These are phyloP conservation scores for Pristionchus entomophagus DNA, from an alignment of 2,888 invertebrate species.

Conservation along the genomic window DNA sequence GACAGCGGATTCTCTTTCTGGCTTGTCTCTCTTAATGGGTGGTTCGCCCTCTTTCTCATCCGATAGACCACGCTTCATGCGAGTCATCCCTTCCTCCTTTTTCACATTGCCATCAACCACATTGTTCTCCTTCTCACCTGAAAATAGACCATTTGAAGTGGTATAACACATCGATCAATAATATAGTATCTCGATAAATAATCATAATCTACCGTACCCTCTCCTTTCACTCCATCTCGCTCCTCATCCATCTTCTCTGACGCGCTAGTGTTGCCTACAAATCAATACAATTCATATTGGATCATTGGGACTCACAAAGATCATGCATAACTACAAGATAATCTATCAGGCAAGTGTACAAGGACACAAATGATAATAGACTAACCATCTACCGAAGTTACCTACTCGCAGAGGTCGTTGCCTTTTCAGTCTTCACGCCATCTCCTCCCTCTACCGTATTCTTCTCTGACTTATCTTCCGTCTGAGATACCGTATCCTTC, in stretches of 20 bases:
- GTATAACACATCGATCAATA: background rate
- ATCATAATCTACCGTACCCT: background rate
- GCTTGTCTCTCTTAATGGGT: conserved; percentile 34
- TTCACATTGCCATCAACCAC: background rate
- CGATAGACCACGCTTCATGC: background rate
- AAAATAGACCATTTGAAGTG: background rate
- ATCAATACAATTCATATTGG: background rate
- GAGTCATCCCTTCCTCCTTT: background rate
- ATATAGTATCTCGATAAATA: background rate
- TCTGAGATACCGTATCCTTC: background rate
- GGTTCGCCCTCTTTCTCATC: background rate
- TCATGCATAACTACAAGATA: background rate
- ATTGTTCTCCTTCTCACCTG: background rate
- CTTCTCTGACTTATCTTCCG: background rate
- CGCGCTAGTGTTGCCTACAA: conserved; percentile 7
- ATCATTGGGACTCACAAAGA: background rate
- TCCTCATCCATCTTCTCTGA: background rate
- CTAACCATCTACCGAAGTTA: conserved; percentile 37
- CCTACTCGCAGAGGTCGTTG: conserved; percentile 2
- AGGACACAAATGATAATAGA: conserved; percentile 8
- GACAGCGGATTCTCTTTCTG: conserved; percentile 41
- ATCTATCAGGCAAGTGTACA: background rate
- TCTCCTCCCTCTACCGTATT: conserved; percentile 12
- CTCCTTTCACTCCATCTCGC: background rate
- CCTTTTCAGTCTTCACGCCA: background rate